Percentiles rank a stretch among this genome's conserved stretches.
Evolutionary conservation across 2,113 vertebrate species (phyloP).

Genomic region (Mixornis gularis): DNA sequence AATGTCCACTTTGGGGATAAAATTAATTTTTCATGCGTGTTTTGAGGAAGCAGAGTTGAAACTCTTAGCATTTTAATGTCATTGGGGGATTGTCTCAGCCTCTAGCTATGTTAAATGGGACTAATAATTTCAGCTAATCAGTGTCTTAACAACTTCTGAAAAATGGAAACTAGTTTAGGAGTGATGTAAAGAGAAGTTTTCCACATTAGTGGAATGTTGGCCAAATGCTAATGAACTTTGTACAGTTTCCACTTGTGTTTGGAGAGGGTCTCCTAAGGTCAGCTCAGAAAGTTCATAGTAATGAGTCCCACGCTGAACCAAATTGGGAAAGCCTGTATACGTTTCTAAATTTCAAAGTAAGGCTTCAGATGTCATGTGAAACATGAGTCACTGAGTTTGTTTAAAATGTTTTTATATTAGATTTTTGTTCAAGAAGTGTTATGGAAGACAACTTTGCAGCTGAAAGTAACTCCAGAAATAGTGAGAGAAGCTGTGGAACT

Average conservation of each 20-base stretch:
- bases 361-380: not conserved
- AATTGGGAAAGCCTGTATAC: not conserved
- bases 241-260: constrained; percentile 52
- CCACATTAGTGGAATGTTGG: constrained; percentile 40
- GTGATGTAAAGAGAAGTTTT: constrained; percentile 48
- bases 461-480: not conserved
- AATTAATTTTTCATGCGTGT: constrained; percentile 42
- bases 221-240: constrained; percentile 38
- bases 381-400: not conserved
- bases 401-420: not conserved
- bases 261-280: constrained; percentile 37
- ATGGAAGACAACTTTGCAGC: not conserved
- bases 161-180: constrained; percentile 57
- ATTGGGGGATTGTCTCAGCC: constrained; percentile 44
- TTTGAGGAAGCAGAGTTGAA: constrained; percentile 33
- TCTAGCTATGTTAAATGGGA: constrained; percentile 44
- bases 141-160: constrained; percentile 49
- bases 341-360: not conserved
- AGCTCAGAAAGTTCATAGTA: not conserved
- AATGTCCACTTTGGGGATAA: constrained; percentile 50
- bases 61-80: constrained; percentile 23
- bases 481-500: not conserved
- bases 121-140: constrained; percentile 51
- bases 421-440: not conserved
- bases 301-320: not conserved